Evolutionary conservation across 1,140 invertebrate species (phyloP).

Genomic region (Argopecten irradians): DNA sequence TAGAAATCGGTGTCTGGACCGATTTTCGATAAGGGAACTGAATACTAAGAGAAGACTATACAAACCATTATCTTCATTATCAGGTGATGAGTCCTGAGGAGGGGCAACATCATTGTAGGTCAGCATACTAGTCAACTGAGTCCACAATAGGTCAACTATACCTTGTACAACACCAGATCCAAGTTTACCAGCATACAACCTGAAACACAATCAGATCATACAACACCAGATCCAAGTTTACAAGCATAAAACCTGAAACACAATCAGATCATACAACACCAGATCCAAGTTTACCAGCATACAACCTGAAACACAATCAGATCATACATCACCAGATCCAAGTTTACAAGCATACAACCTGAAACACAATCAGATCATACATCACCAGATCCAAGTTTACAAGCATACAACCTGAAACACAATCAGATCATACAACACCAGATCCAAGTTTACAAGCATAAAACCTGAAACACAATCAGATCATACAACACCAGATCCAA

Average conservation of each 20-base stretch:
- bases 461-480: too few relatives aligned
- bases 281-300: neutral
- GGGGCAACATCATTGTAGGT: neutral
- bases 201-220: conserved; percentile 58
- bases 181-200: conserved; percentile 79
- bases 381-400: neutral
- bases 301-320: neutral
- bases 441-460: too few relatives aligned
- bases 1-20: too few relatives aligned
- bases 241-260: too few relatives aligned
- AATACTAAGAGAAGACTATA: neutral
- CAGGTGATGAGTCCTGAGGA: neutral
- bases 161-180: conserved; percentile 76
- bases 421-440: too few relatives aligned
- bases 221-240: neutral
- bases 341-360: too few relatives aligned
- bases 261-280: too few relatives aligned
- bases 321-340: neutral
- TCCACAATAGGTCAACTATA: conserved; percentile 77
- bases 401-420: neutral
- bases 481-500: too few relatives aligned
- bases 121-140: conserved; percentile 71
- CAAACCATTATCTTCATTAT: neutral
- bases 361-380: too few relatives aligned
- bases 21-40: too few relatives aligned